Conservation (phyloP, 2,888 invertebrate species). For the Pycnomerus fuliginosus region DNA sequence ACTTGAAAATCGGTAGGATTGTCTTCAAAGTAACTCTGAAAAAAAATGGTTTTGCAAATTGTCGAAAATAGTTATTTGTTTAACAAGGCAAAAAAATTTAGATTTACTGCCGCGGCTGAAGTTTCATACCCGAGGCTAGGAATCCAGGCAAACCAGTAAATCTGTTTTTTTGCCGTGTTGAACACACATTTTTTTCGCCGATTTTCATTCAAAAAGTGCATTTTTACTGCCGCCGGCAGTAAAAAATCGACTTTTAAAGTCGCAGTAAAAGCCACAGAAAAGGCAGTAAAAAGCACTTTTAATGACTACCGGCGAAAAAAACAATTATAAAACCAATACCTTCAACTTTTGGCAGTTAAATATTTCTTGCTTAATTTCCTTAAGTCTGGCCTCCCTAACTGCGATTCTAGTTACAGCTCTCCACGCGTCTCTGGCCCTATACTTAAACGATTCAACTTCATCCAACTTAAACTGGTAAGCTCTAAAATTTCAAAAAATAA, state of each 20-base stretch:
- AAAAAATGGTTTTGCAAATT: slow-evolving; percentile 25
- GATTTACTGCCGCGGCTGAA: too few relatives aligned
- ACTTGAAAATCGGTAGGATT: slow-evolving; percentile 87
- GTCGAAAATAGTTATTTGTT: too few relatives aligned
- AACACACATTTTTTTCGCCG: too few relatives aligned
- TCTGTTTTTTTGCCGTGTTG: too few relatives aligned
- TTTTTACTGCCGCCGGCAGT: too few relatives aligned
- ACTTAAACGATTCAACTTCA: slow-evolving; percentile 94
- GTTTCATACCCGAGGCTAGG: too few relatives aligned
- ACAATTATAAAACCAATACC: slow-evolving; percentile 48
- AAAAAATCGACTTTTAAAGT: background rate
- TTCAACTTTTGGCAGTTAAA: slow-evolving; percentile 89
- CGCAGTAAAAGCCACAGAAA: too few relatives aligned
- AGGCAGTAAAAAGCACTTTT: too few relatives aligned
- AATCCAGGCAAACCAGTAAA: too few relatives aligned
- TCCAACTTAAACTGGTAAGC: slow-evolving; percentile 93
- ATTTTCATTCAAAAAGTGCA: too few relatives aligned
- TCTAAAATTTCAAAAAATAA: slow-evolving; percentile 52
- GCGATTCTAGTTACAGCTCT: slow-evolving; percentile 91
- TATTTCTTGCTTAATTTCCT: slow-evolving; percentile 93
- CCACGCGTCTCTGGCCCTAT: slow-evolving; percentile 94
- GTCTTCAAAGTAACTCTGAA: slow-evolving; percentile 85
- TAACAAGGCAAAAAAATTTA: too few relatives aligned
- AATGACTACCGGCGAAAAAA: too few relatives aligned
- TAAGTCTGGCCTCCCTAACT: slow-evolving; percentile 89